Conservation (phyloP, 2,113 vertebrate genomes). For the Elachura formosa region DNA sequence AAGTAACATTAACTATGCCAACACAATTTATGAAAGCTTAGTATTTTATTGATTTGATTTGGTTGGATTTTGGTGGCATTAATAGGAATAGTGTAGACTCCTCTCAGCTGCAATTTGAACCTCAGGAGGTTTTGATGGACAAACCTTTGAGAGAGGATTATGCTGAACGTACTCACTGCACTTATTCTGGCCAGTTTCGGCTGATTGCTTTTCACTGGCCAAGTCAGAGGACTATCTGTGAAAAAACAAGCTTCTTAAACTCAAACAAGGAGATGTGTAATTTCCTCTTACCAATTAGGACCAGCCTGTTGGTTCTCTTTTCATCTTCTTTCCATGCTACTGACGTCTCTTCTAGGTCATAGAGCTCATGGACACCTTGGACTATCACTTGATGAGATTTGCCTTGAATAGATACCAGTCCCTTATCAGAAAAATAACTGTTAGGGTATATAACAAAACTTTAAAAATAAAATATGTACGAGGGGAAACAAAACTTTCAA, state of each 20-base stretch:
- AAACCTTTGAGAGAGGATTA: background rate
- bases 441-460: constrained; percentile 14
- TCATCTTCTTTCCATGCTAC: constrained; percentile 79
- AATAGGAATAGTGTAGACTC: background rate
- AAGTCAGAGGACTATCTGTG: background rate
- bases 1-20: background rate
- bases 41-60: background rate
- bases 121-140: background rate
- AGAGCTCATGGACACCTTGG: constrained; percentile 92
- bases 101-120: background rate
- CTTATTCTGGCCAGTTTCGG: background rate
- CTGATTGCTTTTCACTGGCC: background rate
- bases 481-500: background rate
- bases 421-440: constrained; percentile 74
- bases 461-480: background rate
- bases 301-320: constrained; percentile 80
- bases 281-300: constrained; percentile 86
- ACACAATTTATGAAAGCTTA: background rate
- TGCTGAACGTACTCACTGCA: background rate
- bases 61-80: background rate
- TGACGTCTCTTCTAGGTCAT: constrained; percentile 90
- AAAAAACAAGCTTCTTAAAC: background rate
- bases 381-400: constrained; percentile 88
- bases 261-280: fast-evolving
- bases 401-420: constrained; percentile 84